phyloP scores from a whole-genome alignment of 2,113 vertebrate genomes.

The Podarcis cretensis region DNA sequence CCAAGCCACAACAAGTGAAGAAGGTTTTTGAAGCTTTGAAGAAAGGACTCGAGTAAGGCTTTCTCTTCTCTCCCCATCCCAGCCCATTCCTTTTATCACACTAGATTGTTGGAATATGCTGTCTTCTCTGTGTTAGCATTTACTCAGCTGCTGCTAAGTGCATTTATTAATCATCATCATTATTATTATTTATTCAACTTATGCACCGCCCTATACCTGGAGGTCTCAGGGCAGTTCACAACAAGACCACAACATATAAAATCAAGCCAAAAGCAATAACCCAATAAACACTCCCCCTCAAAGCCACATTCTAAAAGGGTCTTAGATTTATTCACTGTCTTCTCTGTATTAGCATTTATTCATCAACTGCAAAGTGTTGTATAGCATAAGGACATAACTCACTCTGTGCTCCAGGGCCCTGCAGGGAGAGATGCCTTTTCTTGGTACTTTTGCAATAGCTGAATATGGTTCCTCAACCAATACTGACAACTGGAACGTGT shows the following conservation, averaged over 20 bases:
- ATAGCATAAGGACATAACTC: background rate
- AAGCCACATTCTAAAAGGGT: too few relatives aligned
- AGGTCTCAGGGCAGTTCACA: too few relatives aligned
- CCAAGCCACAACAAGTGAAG: conserved; percentile 90
- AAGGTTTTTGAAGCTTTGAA: conserved; percentile 88
- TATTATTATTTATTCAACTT: too few relatives aligned
- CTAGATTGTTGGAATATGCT: background rate
- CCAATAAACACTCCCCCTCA: background rate
- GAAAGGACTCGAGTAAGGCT: conserved; percentile 90
- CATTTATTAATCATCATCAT: too few relatives aligned
- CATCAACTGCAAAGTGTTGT: background rate
- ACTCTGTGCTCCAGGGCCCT: background rate
- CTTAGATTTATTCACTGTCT: too few relatives aligned
- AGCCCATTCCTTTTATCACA: background rate
- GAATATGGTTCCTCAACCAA: background rate
- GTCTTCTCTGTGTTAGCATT: background rate
- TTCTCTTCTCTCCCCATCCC: background rate
- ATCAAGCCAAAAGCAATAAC: background rate
- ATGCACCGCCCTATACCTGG: too few relatives aligned
- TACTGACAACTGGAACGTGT: background rate
- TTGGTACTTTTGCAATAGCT: background rate
- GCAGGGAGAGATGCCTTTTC: background rate
- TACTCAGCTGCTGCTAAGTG: background rate
- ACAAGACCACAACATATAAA: too few relatives aligned
- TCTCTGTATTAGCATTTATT: background rate